phyloP scores from a whole-genome alignment of 2,888 invertebrate species.

The Lacanobia oleracea region DNA sequence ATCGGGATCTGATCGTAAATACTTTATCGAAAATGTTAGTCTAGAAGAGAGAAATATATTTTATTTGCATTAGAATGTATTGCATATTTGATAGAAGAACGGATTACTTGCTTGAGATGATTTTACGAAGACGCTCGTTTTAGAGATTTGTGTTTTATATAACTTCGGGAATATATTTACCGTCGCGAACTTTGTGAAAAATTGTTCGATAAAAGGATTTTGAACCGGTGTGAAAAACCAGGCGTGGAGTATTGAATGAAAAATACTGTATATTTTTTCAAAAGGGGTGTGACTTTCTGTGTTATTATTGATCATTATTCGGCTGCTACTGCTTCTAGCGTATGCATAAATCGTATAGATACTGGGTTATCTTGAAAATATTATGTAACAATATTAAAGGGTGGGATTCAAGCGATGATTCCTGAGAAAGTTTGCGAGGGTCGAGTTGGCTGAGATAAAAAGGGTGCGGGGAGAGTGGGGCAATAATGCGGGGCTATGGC shows the following conservation, averaged over 20 bases:
- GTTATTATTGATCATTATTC: constrained; percentile 64
- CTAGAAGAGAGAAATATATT: constrained; percentile 40
- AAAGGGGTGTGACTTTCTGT: constrained; percentile 30
- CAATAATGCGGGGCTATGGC: constrained; percentile 74
- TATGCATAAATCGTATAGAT: constrained; percentile 72
- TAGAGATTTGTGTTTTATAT: constrained; percentile 46
- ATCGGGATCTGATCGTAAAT: constrained; percentile 52
- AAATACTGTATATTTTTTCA: neutral
- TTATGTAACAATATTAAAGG: constrained; percentile 81
- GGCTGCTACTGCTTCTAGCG: constrained; percentile 65
- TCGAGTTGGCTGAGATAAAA: constrained; percentile 82
- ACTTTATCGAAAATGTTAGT: constrained; percentile 52
- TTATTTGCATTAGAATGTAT: constrained; percentile 62
- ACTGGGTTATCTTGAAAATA: constrained; percentile 73
- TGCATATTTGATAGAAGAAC: constrained; percentile 61
- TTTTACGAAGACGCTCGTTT: constrained; percentile 41
- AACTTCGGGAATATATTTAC: constrained; percentile 33
- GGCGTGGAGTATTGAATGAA: neutral
- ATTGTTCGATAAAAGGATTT: constrained; percentile 17
- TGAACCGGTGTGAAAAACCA: neutral
- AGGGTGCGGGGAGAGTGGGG: constrained; percentile 80
- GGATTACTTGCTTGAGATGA: constrained; percentile 46
- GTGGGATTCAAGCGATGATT: constrained; percentile 81
- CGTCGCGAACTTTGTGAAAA: constrained; percentile 23
- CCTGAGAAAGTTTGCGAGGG: constrained; percentile 81